Evolutionary conservation across 2,797 vertebrate genomes (phyloP).

Genomic region (Anas capensis): DNA sequence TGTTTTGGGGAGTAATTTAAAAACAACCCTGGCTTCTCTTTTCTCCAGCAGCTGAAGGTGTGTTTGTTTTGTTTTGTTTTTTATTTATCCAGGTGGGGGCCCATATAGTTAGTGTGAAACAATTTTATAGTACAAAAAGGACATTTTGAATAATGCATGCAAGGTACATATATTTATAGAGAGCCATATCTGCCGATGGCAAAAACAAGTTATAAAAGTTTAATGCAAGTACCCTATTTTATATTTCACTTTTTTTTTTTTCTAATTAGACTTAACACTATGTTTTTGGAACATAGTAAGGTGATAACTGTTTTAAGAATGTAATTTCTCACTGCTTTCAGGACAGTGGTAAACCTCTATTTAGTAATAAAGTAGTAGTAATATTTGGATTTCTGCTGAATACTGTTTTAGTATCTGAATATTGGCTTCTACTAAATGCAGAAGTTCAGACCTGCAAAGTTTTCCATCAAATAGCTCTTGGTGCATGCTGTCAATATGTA

Average conservation of each 20-base stretch:
- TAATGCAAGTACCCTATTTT: not conserved
- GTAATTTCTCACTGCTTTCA: not conserved
- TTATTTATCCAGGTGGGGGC: not conserved
- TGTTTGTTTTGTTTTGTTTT: no score
- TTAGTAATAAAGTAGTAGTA: not conserved
- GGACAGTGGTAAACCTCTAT: not conserved
- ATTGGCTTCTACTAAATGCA: not conserved
- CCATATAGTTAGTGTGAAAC: not conserved
- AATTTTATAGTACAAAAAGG: not conserved
- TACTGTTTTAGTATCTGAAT: not conserved
- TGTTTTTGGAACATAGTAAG: not conserved
- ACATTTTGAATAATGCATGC: not conserved
- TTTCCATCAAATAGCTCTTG: not conserved
- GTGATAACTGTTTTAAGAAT: not conserved
- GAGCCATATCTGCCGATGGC: not conserved
- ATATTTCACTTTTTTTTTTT: not conserved
- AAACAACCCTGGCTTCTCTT: not conserved
- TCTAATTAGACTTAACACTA: not conserved
- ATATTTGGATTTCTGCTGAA: not conserved
- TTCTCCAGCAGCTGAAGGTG: not conserved
- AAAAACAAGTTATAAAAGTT: not conserved
- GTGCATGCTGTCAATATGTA: not conserved
- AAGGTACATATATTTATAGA: not conserved
- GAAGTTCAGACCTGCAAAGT: not conserved
- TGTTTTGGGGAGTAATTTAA: not conserved